These are phyloP conservation scores for Acanthosepion pharaonis DNA, from an alignment of 2,888 invertebrate genomes.

Conservation along the genomic window DNA sequence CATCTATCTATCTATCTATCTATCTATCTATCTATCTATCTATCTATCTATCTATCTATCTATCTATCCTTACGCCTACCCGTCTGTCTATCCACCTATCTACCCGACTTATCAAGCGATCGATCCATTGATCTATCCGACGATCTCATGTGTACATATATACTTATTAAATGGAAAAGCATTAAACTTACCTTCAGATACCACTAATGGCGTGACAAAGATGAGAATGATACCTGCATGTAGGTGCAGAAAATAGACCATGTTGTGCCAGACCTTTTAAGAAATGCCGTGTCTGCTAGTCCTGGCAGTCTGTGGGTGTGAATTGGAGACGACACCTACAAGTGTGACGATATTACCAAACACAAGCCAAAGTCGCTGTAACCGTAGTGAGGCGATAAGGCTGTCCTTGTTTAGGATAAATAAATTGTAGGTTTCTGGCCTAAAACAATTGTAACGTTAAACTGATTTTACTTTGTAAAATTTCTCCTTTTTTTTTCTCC, in stretches of 20 bases:
- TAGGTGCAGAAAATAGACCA: slow-evolving; percentile 21
- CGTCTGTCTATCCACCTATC: not conserved
- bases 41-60: not conserved
- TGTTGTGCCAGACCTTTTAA: slow-evolving; percentile 20
- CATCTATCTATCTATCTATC: not conserved
- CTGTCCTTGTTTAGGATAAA: not conserved
- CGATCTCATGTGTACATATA: not conserved
- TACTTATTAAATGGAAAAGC: not conserved
- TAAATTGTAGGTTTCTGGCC: not conserved
- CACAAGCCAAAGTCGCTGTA: not conserved
- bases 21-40: not conserved
- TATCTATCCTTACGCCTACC: not conserved
- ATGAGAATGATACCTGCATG: slow-evolving; percentile 33
- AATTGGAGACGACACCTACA: not conserved
- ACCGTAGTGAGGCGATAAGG: not conserved
- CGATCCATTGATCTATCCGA: too few relatives aligned
- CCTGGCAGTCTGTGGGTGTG: not conserved
- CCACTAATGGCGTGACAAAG: not conserved
- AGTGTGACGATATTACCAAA: not conserved
- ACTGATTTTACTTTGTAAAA: not conserved
- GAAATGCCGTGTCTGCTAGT: not conserved
- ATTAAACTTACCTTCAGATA: not conserved
- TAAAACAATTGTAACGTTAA: not conserved
- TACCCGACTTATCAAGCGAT: too few relatives aligned
- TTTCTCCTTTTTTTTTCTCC: too few relatives aligned